A percentile compares a stretch with the other conserved stretches of the same genome.
Evolutionary conservation across 2,113 vertebrate species (phyloP).

Genomic region (Pao palembangensis): DNA sequence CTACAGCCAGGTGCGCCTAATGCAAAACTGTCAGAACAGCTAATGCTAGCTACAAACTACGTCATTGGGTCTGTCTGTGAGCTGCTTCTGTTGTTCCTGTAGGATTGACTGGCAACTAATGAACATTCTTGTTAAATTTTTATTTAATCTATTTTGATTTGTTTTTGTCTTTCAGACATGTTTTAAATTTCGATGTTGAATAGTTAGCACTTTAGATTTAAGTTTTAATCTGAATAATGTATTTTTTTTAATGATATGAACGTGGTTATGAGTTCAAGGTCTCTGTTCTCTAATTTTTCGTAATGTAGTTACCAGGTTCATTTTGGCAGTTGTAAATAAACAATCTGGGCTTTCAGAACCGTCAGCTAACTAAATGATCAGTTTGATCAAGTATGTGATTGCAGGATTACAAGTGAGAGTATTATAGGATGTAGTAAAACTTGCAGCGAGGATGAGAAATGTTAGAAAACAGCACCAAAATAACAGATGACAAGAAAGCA

Average conservation of each 20-base stretch:
- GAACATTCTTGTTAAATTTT: background rate
- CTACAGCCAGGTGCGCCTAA: constrained; percentile 70
- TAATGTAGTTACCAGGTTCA: background rate
- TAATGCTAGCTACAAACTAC: constrained; percentile 38
- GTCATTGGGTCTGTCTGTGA: background rate
- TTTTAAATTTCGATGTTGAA: background rate
- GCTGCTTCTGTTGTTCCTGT: background rate
- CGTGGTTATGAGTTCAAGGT: too few species aligned
- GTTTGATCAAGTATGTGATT: background rate
- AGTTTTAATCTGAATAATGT: background rate
- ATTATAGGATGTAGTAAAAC: background rate
- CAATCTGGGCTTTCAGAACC: background rate
- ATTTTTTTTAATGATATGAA: too few species aligned
- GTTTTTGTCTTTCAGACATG: too few species aligned
- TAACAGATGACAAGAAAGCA: too few species aligned
- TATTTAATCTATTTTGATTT: background rate
- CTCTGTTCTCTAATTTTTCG: background rate
- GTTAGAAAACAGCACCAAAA: too few species aligned
- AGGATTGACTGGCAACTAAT: background rate
- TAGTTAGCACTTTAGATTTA: background rate
- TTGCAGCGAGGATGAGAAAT: too few species aligned
- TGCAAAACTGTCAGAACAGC: background rate
- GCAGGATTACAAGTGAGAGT: background rate
- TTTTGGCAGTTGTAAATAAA: background rate
- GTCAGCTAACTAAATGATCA: too few species aligned